Base-by-base conservation (phyloP, 2,888 invertebrate genomes). In the Orthosia cruda region DNA sequence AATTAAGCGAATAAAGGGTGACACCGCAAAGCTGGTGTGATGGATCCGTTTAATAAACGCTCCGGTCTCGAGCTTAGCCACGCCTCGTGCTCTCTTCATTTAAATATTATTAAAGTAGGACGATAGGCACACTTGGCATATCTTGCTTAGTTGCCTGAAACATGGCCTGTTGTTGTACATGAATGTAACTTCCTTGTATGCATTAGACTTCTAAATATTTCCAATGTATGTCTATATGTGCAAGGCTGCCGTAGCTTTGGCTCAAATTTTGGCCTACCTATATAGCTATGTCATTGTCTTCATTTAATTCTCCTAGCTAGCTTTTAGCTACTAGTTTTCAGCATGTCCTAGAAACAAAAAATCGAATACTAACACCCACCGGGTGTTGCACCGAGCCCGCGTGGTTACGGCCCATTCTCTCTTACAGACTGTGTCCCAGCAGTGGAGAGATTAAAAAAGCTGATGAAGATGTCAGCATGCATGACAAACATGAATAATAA, bases 1-100 rank as follows among this genome's bases (percentile, higher is more conserved):
- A 96, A 96, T 96, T 95, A 96, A 96, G 91, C 93, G 94, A 90
- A 91, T 91, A 93, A 93, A 93, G 95, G 96, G 95, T 93, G 96
- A 95, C 96, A 94, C 94, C 95, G 85, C 95, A 95, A 95, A 96
- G 92, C 96, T 93, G 92, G 88, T 86, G 93, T 96, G 96, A 96
- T 96, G 94, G 96, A 96, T 96, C 95, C 92, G 81, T 96, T 95
- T 96, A 96, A 96, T 96, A 96, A 90, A 90, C 89, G 91, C 91
- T 90, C 91, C 85, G 91, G 89, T 91, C 89, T 87, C 85, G 85
- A 89, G 90, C 87, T 88, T 86, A 91, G 86, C 83, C 87, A 86
- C 85, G 88, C 89, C 88, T 89, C 87, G 82, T 63, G 89, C 91
- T 89, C 40, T 57, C 69, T 90, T 88, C 88, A 92, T 92, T 92